Evolutionary conservation across 1,140 invertebrate genomes (phyloP).

Genomic region (Calycopis cecrops): DNA sequence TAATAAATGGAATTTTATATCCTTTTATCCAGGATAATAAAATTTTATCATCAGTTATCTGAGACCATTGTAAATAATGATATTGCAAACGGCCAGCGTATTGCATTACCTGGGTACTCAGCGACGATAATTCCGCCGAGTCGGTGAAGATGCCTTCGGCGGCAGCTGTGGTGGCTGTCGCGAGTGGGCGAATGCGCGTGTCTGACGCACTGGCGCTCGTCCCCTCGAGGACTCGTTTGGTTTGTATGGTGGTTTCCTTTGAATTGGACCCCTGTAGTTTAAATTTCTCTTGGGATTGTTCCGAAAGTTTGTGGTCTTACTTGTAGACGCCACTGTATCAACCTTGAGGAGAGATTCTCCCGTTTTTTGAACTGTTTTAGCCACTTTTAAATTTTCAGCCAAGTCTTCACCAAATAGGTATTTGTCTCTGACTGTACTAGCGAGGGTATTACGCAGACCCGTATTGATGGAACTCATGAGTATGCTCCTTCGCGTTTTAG

Average conservation of each 20-base stretch:
- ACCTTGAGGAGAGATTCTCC: background rate
- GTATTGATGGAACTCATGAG: background rate
- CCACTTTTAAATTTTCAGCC: background rate
- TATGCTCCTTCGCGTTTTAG: background rate
- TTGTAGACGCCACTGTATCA: background rate
- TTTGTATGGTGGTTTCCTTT: background rate
- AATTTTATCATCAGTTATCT: no score
- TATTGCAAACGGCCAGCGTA: no score
- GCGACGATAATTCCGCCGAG: no score
- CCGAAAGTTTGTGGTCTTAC: background rate
- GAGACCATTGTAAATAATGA: no score
- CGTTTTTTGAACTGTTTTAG: background rate
- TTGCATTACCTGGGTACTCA: no score
- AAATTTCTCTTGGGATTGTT: background rate
- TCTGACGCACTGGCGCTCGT: background rate
- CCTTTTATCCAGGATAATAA: no score
- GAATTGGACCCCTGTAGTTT: constrained; percentile 1
- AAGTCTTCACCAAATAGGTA: constrained; percentile 1
- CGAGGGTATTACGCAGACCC: background rate
- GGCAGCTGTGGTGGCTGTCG: background rate
- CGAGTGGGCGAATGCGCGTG: constrained; percentile 2
- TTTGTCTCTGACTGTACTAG: background rate
- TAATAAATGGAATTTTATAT: no score
- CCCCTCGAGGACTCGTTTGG: background rate
- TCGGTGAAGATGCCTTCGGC: no score